A percentile compares a stretch with the other conserved stretches of the same genome.
phyloP scores from a whole-genome alignment of 2,797 vertebrate genomes.

The Sebastolobus alascanus region DNA sequence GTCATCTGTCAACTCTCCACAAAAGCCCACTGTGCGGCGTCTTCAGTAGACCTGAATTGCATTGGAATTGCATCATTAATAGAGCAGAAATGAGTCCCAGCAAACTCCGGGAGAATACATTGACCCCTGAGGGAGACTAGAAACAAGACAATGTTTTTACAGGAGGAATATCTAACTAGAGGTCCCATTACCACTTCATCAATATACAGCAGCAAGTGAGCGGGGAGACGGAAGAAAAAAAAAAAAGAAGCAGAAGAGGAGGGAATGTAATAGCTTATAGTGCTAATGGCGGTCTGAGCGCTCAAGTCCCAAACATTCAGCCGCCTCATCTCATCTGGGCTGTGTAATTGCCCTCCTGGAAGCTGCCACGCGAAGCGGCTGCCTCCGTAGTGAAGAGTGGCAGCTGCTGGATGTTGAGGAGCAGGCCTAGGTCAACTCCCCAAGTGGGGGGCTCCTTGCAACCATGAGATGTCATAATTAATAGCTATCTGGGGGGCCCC shows the following conservation, averaged over 20 bases:
- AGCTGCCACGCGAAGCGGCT: constrained; percentile 71
- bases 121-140: constrained; percentile 80
- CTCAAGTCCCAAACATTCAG: constrained; percentile 78
- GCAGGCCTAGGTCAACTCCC: constrained; percentile 75
- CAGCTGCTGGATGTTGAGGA: constrained; percentile 82
- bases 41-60: constrained; percentile 78
- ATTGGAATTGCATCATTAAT: constrained; percentile 83
- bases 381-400: constrained; percentile 77
- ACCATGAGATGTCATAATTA: constrained; percentile 84
- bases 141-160: constrained; percentile 81
- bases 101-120: constrained; percentile 72
- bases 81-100: constrained; percentile 77
- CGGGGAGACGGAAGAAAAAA: constrained; percentile 27
- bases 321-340: constrained; percentile 77
- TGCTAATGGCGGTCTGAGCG: constrained; percentile 75
- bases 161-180: constrained; percentile 79
- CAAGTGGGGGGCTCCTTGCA: constrained; percentile 72
- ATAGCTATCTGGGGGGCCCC: constrained; percentile 72
- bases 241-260: constrained; percentile 26
- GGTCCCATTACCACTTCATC: constrained; percentile 80
- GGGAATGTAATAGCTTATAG: constrained; percentile 74
- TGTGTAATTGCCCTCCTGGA: constrained; percentile 81
- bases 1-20: constrained; percentile 65
- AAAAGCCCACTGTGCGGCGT: constrained; percentile 54
- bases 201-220: constrained; percentile 76